These are phyloP conservation scores for Aplocera efformata DNA, from an alignment of 2,888 invertebrate species.

Conservation along the genomic window DNA sequence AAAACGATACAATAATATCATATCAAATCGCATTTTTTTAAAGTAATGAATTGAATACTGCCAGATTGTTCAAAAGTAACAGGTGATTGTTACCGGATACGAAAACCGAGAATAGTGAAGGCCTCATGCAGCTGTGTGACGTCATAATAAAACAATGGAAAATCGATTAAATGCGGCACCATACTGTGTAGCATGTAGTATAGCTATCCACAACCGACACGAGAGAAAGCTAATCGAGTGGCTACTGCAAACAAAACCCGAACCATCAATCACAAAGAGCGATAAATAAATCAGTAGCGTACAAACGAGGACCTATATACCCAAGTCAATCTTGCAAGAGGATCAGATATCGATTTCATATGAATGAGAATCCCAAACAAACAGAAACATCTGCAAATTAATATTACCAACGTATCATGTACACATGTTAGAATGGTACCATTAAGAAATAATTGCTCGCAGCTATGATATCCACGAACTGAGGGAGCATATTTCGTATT, in stretches of 20 bases:
- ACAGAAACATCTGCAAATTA: conserved; percentile 13
- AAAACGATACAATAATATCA: too few species aligned
- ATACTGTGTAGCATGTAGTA: conserved; percentile 30
- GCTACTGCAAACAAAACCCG: conserved; percentile 32
- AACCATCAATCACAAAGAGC: conserved; percentile 28
- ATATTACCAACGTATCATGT: conserved; percentile 26
- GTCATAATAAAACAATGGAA: conserved; percentile 58
- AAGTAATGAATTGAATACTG: conserved; percentile 13
- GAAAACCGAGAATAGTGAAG: conserved; percentile 37
- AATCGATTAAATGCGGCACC: conserved; percentile 48
- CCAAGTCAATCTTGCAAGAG: conserved; percentile 4
- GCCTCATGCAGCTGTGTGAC: conserved; percentile 45
- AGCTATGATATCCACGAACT: conserved; percentile 37
- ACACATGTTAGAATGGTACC: conserved; percentile 27
- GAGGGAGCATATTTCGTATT: conserved; percentile 39
- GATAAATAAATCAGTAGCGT: conserved; percentile 10
- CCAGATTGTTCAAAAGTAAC: conserved; percentile 31
- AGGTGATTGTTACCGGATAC: conserved; percentile 38
- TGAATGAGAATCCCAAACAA: too few species aligned
- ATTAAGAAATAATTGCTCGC: conserved; percentile 40
- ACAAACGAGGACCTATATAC: conserved; percentile 5
- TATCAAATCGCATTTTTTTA: too few species aligned
- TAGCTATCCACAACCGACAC: conserved; percentile 33
- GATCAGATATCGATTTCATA: not conserved
- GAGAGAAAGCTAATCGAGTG: conserved; percentile 48